Conservation (phyloP, 2,113 vertebrate genomes). For the Poeciliopsis turrubarensis region DNA sequence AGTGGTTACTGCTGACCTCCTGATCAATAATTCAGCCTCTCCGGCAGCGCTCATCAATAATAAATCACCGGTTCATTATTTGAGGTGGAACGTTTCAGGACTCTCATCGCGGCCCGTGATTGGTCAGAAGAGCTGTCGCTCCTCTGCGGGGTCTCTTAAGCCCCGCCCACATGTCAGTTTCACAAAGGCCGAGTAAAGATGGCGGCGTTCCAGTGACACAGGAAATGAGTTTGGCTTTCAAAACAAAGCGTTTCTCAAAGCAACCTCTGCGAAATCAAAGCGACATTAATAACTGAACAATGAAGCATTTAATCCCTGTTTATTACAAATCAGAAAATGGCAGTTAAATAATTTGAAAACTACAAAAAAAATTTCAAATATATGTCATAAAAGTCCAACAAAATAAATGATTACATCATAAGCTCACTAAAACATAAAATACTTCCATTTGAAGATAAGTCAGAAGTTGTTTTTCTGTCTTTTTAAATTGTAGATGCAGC, state of each 20-base stretch:
- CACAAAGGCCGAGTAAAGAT: constrained; percentile 29
- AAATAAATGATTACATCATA: no score
- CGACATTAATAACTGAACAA: no score
- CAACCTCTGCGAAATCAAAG: no score
- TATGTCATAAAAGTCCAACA: no score
- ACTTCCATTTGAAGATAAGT: no score
- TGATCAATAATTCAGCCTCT: constrained; percentile 74
- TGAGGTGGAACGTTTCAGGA: constrained; percentile 50
- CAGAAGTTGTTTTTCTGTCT: no score
- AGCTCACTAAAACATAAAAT: no score
- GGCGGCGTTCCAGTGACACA: not conserved
- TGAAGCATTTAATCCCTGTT: no score
- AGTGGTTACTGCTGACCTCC: constrained; percentile 56
- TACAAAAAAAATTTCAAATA: no score
- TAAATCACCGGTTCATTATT: constrained; percentile 57
- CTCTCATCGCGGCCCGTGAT: constrained; percentile 22
- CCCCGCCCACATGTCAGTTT: constrained; percentile 59
- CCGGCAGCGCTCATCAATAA: constrained; percentile 68
- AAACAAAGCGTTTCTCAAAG: constrained; percentile 17
- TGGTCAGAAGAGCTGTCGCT: constrained; percentile 44
- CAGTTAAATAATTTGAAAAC: no score
- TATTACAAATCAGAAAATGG: no score
- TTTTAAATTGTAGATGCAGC: no score
- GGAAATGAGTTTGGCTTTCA: constrained; percentile 15
- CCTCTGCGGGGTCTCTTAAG: not conserved